These are phyloP conservation scores for Pangasius larnaudii DNA, from an alignment of 2,797 vertebrate species.

Conservation along the genomic window DNA sequence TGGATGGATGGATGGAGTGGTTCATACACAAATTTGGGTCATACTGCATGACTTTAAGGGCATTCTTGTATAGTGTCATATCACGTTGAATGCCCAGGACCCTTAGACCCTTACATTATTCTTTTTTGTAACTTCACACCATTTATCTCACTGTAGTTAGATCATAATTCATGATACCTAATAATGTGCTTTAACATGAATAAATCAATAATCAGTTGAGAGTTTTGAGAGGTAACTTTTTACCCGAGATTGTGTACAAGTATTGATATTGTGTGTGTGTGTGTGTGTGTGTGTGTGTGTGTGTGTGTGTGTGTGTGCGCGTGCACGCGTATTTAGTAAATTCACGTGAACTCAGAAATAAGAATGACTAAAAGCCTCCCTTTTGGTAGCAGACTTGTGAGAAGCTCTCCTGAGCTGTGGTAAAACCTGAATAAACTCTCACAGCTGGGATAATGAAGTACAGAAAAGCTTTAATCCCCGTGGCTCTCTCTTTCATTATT, in stretches of 20 bases:
- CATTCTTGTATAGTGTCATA: too few species aligned
- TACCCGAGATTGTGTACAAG: neutral
- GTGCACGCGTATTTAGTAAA: neutral
- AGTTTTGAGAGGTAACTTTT: neutral
- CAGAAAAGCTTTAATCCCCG: slow-evolving; percentile 37
- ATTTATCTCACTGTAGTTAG: neutral
- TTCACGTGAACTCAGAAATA: neutral
- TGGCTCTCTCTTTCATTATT: slow-evolving; percentile 36
- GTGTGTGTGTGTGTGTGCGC: neutral
- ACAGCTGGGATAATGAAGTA: slow-evolving; percentile 29
- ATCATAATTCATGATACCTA: neutral
- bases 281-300: neutral
- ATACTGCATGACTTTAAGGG: neutral
- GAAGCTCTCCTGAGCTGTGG: slow-evolving; percentile 43
- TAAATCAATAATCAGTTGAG: neutral
- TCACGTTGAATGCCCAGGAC: neutral
- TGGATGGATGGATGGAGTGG: too few species aligned
- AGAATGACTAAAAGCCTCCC: slow-evolving; percentile 32
- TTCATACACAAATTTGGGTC: neutral
- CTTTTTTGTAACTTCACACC: neutral
- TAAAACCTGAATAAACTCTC: slow-evolving; percentile 56
- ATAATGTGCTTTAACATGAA: too few species aligned
- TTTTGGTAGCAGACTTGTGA: slow-evolving; percentile 51
- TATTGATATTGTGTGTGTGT: neutral
- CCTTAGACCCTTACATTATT: neutral